Conservation (phyloP, 2,113 vertebrate species). For the Porphyrio hochstetteri region DNA sequence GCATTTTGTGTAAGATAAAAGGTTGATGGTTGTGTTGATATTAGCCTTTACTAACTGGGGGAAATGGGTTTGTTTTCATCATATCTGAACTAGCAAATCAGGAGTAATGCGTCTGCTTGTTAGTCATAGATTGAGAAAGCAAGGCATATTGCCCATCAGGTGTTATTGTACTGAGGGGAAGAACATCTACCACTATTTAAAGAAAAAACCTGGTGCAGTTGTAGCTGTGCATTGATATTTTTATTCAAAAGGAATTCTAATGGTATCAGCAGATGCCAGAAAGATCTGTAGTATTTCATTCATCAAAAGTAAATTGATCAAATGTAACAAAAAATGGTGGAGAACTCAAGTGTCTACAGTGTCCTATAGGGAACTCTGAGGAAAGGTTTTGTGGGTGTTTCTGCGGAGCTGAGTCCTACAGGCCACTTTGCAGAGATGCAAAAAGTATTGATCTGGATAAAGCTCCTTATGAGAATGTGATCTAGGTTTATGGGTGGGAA, state of each 20-base stretch:
- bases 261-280: background rate
- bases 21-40: background rate
- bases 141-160: background rate
- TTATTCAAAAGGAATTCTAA: background rate
- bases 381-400: background rate
- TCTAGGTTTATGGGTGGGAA: background rate
- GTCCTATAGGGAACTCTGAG: background rate
- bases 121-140: background rate
- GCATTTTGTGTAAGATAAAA: background rate
- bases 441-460: background rate
- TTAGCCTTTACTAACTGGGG: background rate
- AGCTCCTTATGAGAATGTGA: background rate
- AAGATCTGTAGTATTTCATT: background rate
- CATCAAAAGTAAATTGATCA: background rate
- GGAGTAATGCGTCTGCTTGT: background rate
- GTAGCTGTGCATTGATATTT: background rate
- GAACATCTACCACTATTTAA: background rate
- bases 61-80: background rate
- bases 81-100: background rate
- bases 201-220: background rate
- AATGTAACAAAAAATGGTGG: rapidly evolving
- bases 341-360: background rate
- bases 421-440: background rate
- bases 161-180: background rate
- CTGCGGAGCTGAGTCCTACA: background rate